Percentiles rank a stretch among this genome's conserved stretches.
phyloP scores from a whole-genome alignment of 1,140 invertebrate species.

The Drosophila dunni region DNA sequence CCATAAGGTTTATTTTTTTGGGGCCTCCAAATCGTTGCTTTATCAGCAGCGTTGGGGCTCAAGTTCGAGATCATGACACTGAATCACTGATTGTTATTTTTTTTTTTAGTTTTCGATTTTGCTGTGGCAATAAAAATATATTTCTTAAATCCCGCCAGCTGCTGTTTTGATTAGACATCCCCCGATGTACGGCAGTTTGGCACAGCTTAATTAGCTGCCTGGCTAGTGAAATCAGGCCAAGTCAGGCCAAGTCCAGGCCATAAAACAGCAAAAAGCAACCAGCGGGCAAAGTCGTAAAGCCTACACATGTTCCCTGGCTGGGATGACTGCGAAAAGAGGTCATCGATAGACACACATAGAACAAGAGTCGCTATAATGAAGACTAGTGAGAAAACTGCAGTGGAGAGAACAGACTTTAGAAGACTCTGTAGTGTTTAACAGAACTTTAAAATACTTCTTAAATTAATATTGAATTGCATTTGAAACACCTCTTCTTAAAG shows the following conservation, averaged over 20 bases:
- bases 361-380: constrained; percentile 31
- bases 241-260: constrained; percentile 35
- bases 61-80: constrained; percentile 78
- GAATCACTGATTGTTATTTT: constrained; percentile 58
- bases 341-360: constrained; percentile 66
- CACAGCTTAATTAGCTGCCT: constrained; percentile 75
- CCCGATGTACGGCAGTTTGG: constrained; percentile 56
- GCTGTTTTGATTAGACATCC: constrained; percentile 53
- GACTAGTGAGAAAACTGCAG: too few species aligned
- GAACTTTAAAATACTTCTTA: too few species aligned
- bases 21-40: constrained; percentile 19
- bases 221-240: constrained; percentile 37
- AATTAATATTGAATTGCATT: too few species aligned
- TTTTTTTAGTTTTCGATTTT: neutral
- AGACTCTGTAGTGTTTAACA: too few species aligned
- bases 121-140: constrained; percentile 55
- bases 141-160: constrained; percentile 50
- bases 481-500: too few species aligned
- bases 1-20: neutral
- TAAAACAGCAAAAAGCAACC: constrained; percentile 43
- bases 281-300: constrained; percentile 41
- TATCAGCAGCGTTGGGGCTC: constrained; percentile 49
- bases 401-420: too few species aligned
- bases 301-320: constrained; percentile 60
- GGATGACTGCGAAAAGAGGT: constrained; percentile 59